Evolutionary conservation across 2,113 vertebrate genomes (phyloP).

Genomic region (Glareola pratincola): DNA sequence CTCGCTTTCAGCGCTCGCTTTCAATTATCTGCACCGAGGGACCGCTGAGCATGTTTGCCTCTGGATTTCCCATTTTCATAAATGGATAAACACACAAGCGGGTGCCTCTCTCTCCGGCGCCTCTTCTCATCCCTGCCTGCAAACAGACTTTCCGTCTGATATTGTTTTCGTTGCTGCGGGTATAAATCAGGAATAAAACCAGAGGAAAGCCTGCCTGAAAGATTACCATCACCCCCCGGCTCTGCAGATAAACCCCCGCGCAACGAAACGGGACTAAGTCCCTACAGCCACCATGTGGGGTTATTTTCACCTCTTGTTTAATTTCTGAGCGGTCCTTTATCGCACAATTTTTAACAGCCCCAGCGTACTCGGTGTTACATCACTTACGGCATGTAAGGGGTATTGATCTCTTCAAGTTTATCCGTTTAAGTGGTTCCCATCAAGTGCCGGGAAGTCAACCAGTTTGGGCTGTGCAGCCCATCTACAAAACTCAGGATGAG

Average conservation of each 20-base stretch:
- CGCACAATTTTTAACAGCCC: constrained; percentile 26
- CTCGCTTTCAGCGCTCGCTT: background rate
- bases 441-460: constrained; percentile 56
- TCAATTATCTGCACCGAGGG: constrained; percentile 1
- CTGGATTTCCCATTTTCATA: constrained; percentile 7
- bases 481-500: constrained; percentile 56
- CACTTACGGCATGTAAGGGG: constrained; percentile 40
- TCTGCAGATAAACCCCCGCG: background rate
- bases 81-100: background rate
- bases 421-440: constrained; percentile 68
- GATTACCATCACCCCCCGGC: background rate
- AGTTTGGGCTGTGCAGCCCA: constrained; percentile 39
- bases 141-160: background rate
- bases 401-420: constrained; percentile 69
- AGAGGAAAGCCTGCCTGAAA: background rate
- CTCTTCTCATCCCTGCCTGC: background rate
- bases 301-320: background rate
- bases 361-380: constrained; percentile 15
- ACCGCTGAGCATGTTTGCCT: background rate
- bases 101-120: background rate
- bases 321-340: constrained; percentile 46
- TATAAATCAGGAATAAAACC: background rate
- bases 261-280: background rate
- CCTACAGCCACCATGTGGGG: background rate
- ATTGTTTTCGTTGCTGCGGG: background rate